phyloP scores from a whole-genome alignment of 2,797 vertebrate genomes.

The Myotis planiceps region DNA sequence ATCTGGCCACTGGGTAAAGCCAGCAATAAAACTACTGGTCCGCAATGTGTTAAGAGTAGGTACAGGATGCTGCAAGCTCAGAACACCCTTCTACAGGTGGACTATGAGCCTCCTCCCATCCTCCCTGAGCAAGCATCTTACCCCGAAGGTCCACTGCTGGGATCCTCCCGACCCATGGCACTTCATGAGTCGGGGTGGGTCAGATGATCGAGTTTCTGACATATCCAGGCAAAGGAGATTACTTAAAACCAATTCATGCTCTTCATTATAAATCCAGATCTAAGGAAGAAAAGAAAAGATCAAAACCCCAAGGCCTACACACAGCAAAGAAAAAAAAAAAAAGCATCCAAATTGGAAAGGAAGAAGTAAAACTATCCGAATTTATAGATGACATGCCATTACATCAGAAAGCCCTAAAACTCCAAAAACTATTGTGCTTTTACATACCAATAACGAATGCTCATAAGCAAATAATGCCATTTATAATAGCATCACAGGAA shows the following conservation, averaged over 20 bases:
- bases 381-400: no score
- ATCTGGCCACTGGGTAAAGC: no score
- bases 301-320: neutral
- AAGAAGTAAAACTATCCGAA: no score
- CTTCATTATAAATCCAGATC: constrained; percentile 96
- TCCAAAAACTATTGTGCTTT: no score
- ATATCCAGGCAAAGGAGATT: constrained; percentile 95
- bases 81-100: no score
- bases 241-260: constrained; percentile 94
- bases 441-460: no score
- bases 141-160: constrained; percentile 96
- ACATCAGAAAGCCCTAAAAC: no score
- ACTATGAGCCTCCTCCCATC: no score
- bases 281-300: constrained; percentile 28
- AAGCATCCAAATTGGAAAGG: neutral
- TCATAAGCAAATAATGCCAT: neutral
- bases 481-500: no score
- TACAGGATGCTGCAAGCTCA: neutral
- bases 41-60: no score
- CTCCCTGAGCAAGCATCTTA: constrained; percentile 79
- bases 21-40: no score
- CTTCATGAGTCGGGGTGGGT: constrained; percentile 97
- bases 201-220: constrained; percentile 93
- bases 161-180: constrained; percentile 97
- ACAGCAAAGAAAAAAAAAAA: neutral